Conservation (phyloP, 1,140 invertebrate genomes). For the Portunus trituberculatus region DNA sequence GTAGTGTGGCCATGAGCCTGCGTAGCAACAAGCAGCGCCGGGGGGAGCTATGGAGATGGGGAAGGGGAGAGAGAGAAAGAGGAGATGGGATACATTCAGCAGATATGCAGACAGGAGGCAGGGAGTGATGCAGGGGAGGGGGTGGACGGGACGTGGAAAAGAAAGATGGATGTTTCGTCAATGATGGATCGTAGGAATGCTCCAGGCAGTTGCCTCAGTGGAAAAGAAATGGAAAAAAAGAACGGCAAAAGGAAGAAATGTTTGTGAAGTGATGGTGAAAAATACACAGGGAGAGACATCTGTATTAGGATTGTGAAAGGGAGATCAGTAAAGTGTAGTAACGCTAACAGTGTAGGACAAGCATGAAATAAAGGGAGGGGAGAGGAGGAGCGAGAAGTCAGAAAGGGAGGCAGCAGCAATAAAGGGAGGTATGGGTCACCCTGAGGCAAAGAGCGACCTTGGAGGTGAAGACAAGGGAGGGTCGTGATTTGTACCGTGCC, state of each 20-base stretch:
- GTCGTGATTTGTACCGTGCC: slow-evolving; percentile 9
- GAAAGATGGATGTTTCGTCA: no score
- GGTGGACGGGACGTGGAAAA: no score
- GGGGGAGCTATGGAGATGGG: not conserved
- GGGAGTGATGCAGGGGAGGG: no score
- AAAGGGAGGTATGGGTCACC: not conserved
- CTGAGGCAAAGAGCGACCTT: slow-evolving; percentile 1
- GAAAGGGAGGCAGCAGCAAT: not conserved
- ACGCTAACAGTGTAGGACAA: no score
- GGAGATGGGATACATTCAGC: not conserved
- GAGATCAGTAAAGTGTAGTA: not conserved
- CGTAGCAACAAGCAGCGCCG: not conserved
- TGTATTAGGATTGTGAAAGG: not conserved
- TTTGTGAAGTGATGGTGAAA: not conserved
- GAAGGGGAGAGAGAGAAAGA: not conserved
- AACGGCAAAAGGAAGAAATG: not conserved
- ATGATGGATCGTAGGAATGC: no score
- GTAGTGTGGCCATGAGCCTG: not conserved
- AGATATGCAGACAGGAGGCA: not conserved
- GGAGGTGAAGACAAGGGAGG: slow-evolving; percentile 17
- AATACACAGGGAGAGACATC: no score
- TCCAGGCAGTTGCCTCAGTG: not conserved
- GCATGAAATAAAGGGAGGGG: not conserved
- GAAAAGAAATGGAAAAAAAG: not conserved
- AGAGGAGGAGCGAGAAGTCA: not conserved